Base-by-base conservation (phyloP, 2,888 invertebrate genomes). In the Acleris laterana region DNA sequence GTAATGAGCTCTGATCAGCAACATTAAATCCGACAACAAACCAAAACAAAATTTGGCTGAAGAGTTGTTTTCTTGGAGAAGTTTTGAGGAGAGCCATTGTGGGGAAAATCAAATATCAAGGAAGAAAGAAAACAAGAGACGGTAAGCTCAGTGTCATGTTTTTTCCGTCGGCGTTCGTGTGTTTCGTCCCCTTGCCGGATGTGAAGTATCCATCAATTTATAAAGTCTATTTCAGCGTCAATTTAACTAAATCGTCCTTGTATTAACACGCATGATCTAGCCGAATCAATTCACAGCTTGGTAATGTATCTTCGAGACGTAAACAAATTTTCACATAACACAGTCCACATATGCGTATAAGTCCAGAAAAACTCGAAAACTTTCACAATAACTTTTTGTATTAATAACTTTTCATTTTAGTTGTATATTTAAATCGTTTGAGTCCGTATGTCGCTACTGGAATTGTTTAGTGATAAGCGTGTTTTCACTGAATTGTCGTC, bases 121-220 rank as follows among this genome's bases (percentile, higher is more conserved):
- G 87, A 87, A 89, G 89, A 88, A 85, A 84, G 83, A 87, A 92
- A 92, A 90, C 88, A 89, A 81, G 90, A 85, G 87, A 88, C 87
- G 78, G 74, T 79, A 85, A 82, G 85, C 87, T 88, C 84, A 87
- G 90, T 91, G 93, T 93, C 93, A 93, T 93, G 92, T 92, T 93
- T 92, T 91, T 88, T 89, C 90, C 91, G 90, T 85, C 88, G 90
- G 90, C 82, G 86, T 88, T 86, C 82, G 89, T 88, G 79, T 85
- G 82, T 79, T 83, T 77, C 79, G 86, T 89, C 88, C 90, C 87
- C 87, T 88, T 83, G 84, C 87, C 87, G 88, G 88, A 91, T 87
- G 87, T 84, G 81, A 81, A 88, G 87, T 85, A 91, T 92, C 93
- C 93, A 93, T 93, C 89, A 93, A 93, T 90, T 90, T 85, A 88